These are phyloP conservation scores for Oceanodroma tethys DNA, from an alignment of 2,113 vertebrate species.

Conservation along the genomic window DNA sequence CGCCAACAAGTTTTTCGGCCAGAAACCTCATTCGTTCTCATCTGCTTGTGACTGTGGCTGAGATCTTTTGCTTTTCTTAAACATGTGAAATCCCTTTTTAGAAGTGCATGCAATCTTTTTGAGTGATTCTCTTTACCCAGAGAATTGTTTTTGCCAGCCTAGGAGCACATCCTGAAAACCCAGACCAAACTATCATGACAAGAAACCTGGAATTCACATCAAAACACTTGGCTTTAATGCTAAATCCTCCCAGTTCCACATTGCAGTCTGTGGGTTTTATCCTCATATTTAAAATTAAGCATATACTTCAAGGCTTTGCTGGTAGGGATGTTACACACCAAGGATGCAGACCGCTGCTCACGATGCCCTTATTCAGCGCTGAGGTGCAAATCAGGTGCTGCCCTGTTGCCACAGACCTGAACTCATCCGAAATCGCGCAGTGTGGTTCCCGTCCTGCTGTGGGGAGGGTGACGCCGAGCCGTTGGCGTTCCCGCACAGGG, in stretches of 20 bases:
- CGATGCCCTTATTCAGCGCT: fast-evolving
- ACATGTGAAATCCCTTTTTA: neutral
- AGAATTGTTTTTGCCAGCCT: neutral
- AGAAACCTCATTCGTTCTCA: neutral
- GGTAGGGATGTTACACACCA: fast-evolving
- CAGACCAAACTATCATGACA: too few relatives aligned
- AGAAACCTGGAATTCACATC: neutral
- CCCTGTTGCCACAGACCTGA: fast-evolving
- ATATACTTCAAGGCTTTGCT: fast-evolving
- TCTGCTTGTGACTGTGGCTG: neutral
- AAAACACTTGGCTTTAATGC: neutral
- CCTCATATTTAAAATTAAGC: neutral
- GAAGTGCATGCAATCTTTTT: neutral
- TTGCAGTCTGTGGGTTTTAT: neutral
- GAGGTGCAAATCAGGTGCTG: neutral
- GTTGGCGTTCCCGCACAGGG: fast-evolving
- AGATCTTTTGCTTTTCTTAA: neutral
- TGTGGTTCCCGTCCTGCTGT: fast-evolving
- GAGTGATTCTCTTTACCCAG: neutral
- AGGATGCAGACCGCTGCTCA: neutral
- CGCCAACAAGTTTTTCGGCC: neutral
- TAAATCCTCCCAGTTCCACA: neutral
- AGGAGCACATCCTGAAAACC: neutral
- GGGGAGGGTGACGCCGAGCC: neutral
- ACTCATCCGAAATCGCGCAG: fast-evolving